Conservation (phyloP, 2,797 vertebrate species). For the Gymnopithys bicolor region DNA sequence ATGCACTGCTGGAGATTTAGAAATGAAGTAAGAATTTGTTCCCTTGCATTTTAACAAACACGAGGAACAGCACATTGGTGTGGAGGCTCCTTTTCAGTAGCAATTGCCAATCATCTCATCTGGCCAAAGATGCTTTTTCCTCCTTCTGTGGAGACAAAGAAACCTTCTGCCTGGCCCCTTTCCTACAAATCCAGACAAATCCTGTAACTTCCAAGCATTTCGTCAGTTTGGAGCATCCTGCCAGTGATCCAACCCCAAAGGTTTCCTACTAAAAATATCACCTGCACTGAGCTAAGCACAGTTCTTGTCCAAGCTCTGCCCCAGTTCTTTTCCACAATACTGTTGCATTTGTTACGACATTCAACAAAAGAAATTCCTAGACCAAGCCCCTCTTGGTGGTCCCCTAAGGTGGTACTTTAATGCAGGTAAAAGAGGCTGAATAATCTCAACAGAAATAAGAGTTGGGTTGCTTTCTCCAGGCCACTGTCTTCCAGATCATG, state of each 20-base stretch:
- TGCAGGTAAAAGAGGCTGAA: neutral
- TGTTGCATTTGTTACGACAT: neutral
- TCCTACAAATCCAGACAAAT: neutral
- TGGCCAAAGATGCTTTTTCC: constrained; percentile 6
- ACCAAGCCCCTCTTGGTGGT: rapidly evolving
- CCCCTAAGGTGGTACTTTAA: neutral
- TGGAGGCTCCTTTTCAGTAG: neutral
- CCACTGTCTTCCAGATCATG: neutral
- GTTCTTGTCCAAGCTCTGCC: neutral
- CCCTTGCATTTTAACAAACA: neutral
- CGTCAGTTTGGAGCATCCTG: neutral
- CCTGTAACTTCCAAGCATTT: neutral
- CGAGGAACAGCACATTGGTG: neutral
- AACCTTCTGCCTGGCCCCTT: neutral
- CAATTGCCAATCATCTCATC: neutral
- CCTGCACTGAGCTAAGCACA: neutral
- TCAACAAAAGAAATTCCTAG: neutral
- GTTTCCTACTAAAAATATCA: neutral
- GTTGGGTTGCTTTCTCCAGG: neutral
- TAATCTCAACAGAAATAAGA: neutral
- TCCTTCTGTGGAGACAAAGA: neutral
- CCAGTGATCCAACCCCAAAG: neutral
- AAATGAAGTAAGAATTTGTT: neutral
- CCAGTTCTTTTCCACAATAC: neutral
- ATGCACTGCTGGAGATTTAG: neutral